Evolutionary conservation across 2,888 invertebrate species (phyloP).

Genomic region (Poecilus cupreus): DNA sequence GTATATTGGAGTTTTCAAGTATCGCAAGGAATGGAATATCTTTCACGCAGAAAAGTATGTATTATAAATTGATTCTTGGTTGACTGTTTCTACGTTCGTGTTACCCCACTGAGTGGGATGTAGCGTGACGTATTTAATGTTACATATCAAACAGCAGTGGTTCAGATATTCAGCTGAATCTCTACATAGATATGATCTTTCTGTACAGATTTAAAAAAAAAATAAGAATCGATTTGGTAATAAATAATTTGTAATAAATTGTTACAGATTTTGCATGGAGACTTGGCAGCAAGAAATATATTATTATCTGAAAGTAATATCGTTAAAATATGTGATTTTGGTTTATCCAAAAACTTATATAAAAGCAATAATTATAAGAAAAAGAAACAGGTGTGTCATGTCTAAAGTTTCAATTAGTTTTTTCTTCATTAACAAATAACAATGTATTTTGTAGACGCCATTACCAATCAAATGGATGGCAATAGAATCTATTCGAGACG

Average conservation of each 20-base stretch:
- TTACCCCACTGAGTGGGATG: no score
- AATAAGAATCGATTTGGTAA: no score
- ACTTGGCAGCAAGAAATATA: slow-evolving; percentile 93
- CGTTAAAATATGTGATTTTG: slow-evolving; percentile 98
- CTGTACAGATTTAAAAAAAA: no score
- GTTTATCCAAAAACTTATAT: slow-evolving; percentile 92
- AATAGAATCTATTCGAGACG: slow-evolving; percentile 92
- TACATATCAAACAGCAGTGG: no score
- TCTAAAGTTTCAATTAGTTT: background rate
- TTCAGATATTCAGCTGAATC: no score
- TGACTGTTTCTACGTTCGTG: no score
- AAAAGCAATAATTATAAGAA: slow-evolving; percentile 79
- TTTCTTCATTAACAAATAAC: background rate
- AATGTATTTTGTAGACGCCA: slow-evolving; percentile 77
- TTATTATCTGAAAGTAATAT: slow-evolving; percentile 91
- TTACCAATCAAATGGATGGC: slow-evolving; percentile 98
- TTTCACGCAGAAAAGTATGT: slow-evolving; percentile 87
- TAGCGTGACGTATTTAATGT: no score
- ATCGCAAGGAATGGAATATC: slow-evolving; percentile 95
- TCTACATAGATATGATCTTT: no score
- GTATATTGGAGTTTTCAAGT: slow-evolving; percentile 95
- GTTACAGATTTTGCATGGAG: slow-evolving; percentile 86
- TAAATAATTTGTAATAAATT: background rate
- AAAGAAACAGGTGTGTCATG: background rate
- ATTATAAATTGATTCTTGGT: no score